phyloP scores from a whole-genome alignment of 2,888 invertebrate species.

The Halocaridina rubra region DNA sequence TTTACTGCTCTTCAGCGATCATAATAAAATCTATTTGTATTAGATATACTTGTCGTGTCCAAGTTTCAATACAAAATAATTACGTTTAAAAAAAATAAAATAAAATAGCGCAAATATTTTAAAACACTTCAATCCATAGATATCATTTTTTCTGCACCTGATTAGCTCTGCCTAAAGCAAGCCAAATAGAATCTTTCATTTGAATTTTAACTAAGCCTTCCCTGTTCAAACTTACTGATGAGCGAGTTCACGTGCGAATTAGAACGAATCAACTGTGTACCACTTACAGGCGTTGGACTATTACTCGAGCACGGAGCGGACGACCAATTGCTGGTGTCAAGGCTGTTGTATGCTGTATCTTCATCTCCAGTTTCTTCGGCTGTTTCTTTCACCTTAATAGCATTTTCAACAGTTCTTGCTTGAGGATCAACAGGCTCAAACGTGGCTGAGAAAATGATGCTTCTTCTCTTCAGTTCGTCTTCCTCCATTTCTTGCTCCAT shows the following conservation, averaged over 20 bases:
- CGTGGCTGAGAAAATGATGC: background rate
- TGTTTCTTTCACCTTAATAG: background rate
- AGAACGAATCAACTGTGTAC: background rate
- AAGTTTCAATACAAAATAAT: too few relatives aligned
- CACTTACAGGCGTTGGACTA: background rate
- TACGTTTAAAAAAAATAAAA: too few relatives aligned
- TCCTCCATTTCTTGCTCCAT: conserved; percentile 32
- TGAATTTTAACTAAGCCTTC: background rate
- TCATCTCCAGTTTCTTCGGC: background rate
- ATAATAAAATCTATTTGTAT: too few relatives aligned
- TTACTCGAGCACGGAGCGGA: background rate
- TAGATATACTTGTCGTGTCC: too few relatives aligned
- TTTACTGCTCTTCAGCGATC: too few relatives aligned
- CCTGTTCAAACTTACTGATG: conserved; percentile 33
- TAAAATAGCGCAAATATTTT: too few relatives aligned
- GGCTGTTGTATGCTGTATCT: background rate
- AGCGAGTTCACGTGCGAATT: conserved; percentile 11
- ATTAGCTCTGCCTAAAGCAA: too few relatives aligned
- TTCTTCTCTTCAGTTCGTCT: conserved; percentile 4
- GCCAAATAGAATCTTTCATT: too few relatives aligned
- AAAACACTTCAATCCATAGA: too few relatives aligned
- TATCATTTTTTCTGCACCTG: too few relatives aligned
- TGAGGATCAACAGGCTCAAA: background rate
- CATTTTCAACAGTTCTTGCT: background rate
- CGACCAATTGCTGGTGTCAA: background rate